Conservation (phyloP, 1,140 invertebrate genomes). For the Zaprionus inermis region DNA sequence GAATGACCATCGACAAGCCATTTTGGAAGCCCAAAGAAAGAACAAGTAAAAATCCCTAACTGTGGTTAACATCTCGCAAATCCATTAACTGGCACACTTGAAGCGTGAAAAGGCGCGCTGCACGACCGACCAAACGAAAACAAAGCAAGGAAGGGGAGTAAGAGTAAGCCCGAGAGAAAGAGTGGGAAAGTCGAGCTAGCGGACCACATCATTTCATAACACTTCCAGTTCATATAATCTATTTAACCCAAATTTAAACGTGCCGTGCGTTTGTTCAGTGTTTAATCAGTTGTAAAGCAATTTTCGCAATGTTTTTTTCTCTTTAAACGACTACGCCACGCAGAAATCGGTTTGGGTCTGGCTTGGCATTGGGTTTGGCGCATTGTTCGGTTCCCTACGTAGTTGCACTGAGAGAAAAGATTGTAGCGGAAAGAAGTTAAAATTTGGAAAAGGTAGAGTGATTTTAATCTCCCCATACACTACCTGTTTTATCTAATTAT, state of each 20-base stretch:
- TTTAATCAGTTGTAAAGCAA: slow-evolving; percentile 82
- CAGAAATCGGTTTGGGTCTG: slow-evolving; percentile 19
- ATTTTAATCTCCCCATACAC: no score
- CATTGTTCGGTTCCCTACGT: slow-evolving; percentile 30
- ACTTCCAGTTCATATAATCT: slow-evolving; percentile 82
- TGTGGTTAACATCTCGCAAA: slow-evolving; percentile 54
- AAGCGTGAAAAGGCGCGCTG: slow-evolving; percentile 47
- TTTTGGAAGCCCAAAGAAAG: slow-evolving; percentile 18
- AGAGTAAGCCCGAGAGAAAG: slow-evolving; percentile 38
- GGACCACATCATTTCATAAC: slow-evolving; percentile 79
- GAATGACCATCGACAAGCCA: slow-evolving; percentile 39
- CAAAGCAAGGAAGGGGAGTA: background rate
- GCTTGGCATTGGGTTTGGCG: slow-evolving; percentile 25
- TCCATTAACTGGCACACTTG: slow-evolving; percentile 53
- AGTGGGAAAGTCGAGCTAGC: slow-evolving; percentile 40
- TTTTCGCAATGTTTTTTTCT: slow-evolving; percentile 77
- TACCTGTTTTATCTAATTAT: no score
- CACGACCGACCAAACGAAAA: slow-evolving; percentile 39
- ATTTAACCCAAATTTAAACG: slow-evolving; percentile 82
- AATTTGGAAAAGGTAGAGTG: background rate
- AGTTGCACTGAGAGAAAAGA: slow-evolving; percentile 7
- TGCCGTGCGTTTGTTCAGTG: slow-evolving; percentile 76
- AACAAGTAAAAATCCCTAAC: slow-evolving; percentile 44
- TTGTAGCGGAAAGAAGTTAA: background rate
- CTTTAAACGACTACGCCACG: slow-evolving; percentile 63